These are phyloP conservation scores for Percopsis transmontana DNA, from an alignment of 2,113 vertebrate genomes.

Conservation along the genomic window DNA sequence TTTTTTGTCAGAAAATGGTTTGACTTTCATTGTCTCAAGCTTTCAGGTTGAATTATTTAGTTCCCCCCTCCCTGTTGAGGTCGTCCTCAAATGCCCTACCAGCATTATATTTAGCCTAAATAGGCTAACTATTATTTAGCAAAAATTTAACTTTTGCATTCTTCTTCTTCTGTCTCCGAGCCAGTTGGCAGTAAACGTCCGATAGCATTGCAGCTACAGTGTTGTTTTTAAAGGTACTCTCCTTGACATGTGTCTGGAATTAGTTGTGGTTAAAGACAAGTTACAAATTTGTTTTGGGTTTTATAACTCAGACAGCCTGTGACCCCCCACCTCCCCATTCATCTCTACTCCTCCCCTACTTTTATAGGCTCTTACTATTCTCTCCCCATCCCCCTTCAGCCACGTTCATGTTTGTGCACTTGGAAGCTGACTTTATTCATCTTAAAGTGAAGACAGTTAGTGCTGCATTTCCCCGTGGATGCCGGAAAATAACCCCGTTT, in stretches of 20 bases:
- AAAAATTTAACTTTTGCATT: neutral
- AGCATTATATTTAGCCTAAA: neutral
- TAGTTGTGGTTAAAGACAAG: no score
- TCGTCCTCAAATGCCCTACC: neutral
- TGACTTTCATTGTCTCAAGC: conserved; percentile 7
- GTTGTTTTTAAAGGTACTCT: no score
- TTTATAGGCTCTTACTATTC: neutral
- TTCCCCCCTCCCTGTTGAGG: neutral
- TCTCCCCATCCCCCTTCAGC: neutral
- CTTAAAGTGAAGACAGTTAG: conserved; percentile 53
- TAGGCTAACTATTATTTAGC: neutral
- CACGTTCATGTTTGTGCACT: conserved; percentile 17
- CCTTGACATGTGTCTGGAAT: no score
- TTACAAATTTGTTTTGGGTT: no score
- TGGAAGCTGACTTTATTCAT: conserved; percentile 48
- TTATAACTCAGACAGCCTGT: no score
- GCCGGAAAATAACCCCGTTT: conserved; percentile 55
- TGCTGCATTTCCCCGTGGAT: conserved; percentile 47
- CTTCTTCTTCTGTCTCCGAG: neutral
- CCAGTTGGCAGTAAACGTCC: neutral
- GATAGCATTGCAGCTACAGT: no score
- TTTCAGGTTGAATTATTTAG: neutral
- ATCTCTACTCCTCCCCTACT: neutral
- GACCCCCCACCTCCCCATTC: neutral
- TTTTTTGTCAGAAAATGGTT: neutral